A percentile compares a stretch with the other conserved stretches of the same genome.
phyloP scores from a whole-genome alignment of 1,140 invertebrate species.

The Orussus abietinus region DNA sequence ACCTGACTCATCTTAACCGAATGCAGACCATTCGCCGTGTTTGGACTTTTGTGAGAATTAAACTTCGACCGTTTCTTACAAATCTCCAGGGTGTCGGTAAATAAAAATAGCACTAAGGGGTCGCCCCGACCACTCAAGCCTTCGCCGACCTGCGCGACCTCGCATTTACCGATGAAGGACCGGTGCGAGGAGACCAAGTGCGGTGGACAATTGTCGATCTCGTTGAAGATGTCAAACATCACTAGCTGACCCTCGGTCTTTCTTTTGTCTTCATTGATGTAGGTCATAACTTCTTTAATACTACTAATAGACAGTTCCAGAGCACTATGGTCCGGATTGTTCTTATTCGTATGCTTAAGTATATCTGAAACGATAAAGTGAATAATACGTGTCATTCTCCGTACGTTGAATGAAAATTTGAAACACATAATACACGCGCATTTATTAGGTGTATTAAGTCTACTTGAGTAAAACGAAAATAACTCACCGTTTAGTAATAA shows the following conservation, averaged over 20 bases:
- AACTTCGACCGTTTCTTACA: slow-evolving; percentile 83
- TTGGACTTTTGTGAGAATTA: slow-evolving; percentile 67
- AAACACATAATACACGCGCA: no score
- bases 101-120: slow-evolving; percentile 84
- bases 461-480: no score
- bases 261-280: slow-evolving; percentile 96
- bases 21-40: slow-evolving; percentile 59
- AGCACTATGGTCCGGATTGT: slow-evolving; percentile 78
- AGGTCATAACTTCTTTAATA: slow-evolving; percentile 89
- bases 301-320: slow-evolving; percentile 81
- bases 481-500: slow-evolving; percentile 84
- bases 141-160: slow-evolving; percentile 86
- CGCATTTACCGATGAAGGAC: slow-evolving; percentile 79
- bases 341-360: slow-evolving; percentile 83
- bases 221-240: slow-evolving; percentile 96
- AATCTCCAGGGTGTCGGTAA: slow-evolving; percentile 91
- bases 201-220: slow-evolving; percentile 95
- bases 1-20: slow-evolving; percentile 58
- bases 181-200: slow-evolving; percentile 89
- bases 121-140: slow-evolving; percentile 81
- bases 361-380: slow-evolving; percentile 66
- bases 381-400: neutral
- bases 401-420: neutral
- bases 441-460: no score
- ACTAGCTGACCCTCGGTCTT: slow-evolving; percentile 91